These are phyloP conservation scores for Holocentrus rufus DNA, from an alignment of 2,797 vertebrate species.

Conservation along the genomic window DNA sequence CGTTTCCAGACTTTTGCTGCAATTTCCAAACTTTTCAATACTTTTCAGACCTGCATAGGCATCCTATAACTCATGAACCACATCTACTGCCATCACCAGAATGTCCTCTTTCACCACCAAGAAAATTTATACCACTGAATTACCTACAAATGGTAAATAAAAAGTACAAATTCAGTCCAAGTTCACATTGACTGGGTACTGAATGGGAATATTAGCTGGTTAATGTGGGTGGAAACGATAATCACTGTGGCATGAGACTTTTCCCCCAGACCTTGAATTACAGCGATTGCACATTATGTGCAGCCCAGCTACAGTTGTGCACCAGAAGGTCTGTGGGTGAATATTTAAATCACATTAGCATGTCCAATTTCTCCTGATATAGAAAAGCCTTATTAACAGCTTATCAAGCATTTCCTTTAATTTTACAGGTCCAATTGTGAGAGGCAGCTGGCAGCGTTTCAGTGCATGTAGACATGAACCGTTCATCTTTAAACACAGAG, in stretches of 20 bases:
- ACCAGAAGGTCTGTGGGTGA: constrained; percentile 55
- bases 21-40: too few species aligned
- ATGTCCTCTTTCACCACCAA: too few species aligned
- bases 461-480: background rate
- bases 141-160: too few species aligned
- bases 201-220: too few species aligned
- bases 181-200: too few species aligned
- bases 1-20: too few species aligned
- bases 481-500: background rate
- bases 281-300: constrained; percentile 32
- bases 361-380: constrained; percentile 33
- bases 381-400: constrained; percentile 17
- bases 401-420: constrained; percentile 17
- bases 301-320: constrained; percentile 19
- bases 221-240: constrained; percentile 35
- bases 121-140: too few species aligned
- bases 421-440: constrained; percentile 4
- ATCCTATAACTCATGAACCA: too few species aligned
- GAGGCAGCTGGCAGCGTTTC: background rate
- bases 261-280: constrained; percentile 46
- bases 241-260: constrained; percentile 41
- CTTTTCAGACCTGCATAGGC: too few species aligned
- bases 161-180: too few species aligned
- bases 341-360: constrained; percentile 58
- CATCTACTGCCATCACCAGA: too few species aligned